Base-by-base conservation (phyloP, 2,888 invertebrate species). In the Cepaea hortensis region DNA sequence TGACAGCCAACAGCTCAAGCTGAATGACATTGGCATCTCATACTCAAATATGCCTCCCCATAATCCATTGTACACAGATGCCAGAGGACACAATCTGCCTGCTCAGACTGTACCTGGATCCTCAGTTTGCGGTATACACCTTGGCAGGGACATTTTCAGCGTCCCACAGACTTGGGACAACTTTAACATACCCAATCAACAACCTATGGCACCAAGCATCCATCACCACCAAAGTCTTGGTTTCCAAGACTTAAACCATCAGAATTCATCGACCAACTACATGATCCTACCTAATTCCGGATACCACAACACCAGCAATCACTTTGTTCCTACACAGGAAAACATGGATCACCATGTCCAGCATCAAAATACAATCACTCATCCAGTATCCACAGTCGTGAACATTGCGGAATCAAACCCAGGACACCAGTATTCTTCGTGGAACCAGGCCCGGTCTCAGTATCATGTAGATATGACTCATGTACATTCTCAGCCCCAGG, bases 151-250 rank as follows among this genome's bases (percentile, higher is more conserved):
- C 2, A 48, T 65, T 13, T 79, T 85, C 35, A 77, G 55, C 65
- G 3, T 68, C 15, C 1, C 77, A 18, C 85, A 85, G 23, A 62
- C 85, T 13, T 85, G 85, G 85, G 85, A 68, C 23, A 77, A 79
- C 55, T 85, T 85, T 35, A 68, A 50, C 70, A 55, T 85, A n/a
- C 4, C 79, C 1, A 68, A 85, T 35, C 85, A 85, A 70, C 81
- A 81, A 20, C 18, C 82, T 1, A 13, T 18, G 18, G 35, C 23
- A 13, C 0, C 82, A 9, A 20, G 50, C 72, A 55, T 73, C 55
- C 82, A 48, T 9, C 68, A 46, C 11, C 72, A 46, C 46, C 50
- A 46, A n/a, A 50, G n/a, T n/a, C 4, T 76, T 61, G 65, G 48
- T 6, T 76, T 84, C 20, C 84, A 75, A 50, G 62, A 65, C 20